Evolutionary conservation across 2,113 vertebrate species (phyloP).

Genomic region (Galeopterus variegatus): DNA sequence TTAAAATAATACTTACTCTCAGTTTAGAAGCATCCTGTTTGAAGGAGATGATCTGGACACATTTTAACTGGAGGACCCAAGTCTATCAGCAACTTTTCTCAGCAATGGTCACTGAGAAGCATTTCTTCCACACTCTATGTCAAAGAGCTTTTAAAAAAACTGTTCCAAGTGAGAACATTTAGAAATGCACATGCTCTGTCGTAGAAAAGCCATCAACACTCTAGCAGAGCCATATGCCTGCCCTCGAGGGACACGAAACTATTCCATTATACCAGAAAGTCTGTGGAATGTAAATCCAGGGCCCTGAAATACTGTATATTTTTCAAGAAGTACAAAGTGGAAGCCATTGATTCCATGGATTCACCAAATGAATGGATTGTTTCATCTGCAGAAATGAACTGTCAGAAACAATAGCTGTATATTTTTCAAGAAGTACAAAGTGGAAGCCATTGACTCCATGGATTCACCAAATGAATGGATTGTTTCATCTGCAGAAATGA

Average conservation of each 20-base stretch:
- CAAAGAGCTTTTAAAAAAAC: slow-evolving; percentile 61
- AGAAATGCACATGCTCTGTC: neutral
- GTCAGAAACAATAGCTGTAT: slow-evolving; percentile 87
- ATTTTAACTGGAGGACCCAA: neutral
- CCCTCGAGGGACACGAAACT: slow-evolving; percentile 71
- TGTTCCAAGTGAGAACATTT: slow-evolving; percentile 46
- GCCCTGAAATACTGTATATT: slow-evolving; percentile 86
- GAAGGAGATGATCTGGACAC: neutral
- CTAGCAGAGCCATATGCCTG: slow-evolving; percentile 32
- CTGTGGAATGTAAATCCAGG: slow-evolving; percentile 83
- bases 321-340: slow-evolving; percentile 81
- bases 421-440: slow-evolving; percentile 82
- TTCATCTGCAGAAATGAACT: slow-evolving; percentile 86
- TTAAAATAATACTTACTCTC: neutral
- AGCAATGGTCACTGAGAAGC: slow-evolving; percentile 10
- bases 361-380: slow-evolving; percentile 84
- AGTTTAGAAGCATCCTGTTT: neutral
- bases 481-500: slow-evolving; percentile 85
- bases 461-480: slow-evolving; percentile 84
- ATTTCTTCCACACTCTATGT: slow-evolving; percentile 28
- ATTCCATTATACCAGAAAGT: slow-evolving; percentile 73
- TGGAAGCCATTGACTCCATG: slow-evolving; percentile 81
- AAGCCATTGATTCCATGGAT: slow-evolving; percentile 81
- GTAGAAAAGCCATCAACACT: slow-evolving; percentile 71
- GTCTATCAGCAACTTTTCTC: neutral